These are phyloP conservation scores for Troides helena DNA, from an alignment of 2,888 invertebrate species.

Conservation along the genomic window DNA sequence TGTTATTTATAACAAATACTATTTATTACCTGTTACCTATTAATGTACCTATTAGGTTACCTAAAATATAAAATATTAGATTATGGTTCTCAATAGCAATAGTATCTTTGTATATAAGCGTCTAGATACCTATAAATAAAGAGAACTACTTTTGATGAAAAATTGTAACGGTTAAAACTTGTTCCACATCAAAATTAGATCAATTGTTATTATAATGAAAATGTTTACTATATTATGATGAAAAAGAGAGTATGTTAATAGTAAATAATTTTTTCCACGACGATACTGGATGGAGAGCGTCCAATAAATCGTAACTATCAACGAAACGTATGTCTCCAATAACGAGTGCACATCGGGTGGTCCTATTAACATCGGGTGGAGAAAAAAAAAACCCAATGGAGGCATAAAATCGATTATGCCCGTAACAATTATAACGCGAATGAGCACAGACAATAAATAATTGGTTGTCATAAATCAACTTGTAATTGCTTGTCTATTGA, in stretches of 20 bases:
- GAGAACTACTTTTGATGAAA: too few species aligned
- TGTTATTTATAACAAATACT: too few species aligned
- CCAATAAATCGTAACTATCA: constrained; percentile 33
- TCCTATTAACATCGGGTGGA: constrained; percentile 38
- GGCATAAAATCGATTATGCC: constrained; percentile 46
- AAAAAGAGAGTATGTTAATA: background rate
- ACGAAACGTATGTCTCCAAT: constrained; percentile 40
- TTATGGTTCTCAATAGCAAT: too few species aligned
- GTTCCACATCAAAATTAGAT: too few species aligned
- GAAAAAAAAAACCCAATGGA: constrained; percentile 36
- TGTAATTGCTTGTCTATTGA: constrained; percentile 43
- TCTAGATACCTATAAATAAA: too few species aligned
- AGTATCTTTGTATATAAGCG: too few species aligned
- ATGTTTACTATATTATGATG: too few species aligned
- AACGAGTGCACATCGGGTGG: constrained; percentile 43
- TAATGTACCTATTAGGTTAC: too few species aligned
- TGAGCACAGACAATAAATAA: constrained; percentile 52
- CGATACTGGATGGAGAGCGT: constrained; percentile 19
- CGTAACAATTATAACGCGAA: constrained; percentile 52
- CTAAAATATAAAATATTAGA: too few species aligned
- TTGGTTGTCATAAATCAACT: constrained; percentile 50
- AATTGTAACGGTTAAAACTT: too few species aligned
- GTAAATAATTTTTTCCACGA: constrained; percentile 2
- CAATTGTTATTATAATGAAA: too few species aligned
- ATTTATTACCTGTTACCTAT: too few species aligned